Percentiles rank a stretch among this genome's conserved stretches.
These are phyloP conservation scores for Phoxinus phoxinus DNA, from an alignment of 2,113 vertebrate genomes.

Conservation along the genomic window DNA sequence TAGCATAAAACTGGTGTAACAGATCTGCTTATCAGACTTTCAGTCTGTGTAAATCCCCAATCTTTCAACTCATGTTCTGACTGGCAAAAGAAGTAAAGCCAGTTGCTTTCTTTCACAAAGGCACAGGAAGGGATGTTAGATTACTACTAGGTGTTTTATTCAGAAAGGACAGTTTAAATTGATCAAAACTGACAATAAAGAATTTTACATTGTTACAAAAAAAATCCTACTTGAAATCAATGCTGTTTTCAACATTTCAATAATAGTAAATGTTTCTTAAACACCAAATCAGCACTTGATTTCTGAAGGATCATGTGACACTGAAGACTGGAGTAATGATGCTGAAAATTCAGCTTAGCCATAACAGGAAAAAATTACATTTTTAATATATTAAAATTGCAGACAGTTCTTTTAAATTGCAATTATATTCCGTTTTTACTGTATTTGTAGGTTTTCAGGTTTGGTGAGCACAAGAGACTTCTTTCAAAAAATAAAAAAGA, in stretches of 20 bases:
- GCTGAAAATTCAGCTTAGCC: neutral
- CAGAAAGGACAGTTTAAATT: too few relatives aligned
- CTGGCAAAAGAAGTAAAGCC: neutral
- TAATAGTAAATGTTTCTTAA: too few relatives aligned
- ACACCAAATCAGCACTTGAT: neutral
- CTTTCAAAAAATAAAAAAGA: neutral
- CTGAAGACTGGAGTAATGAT: neutral
- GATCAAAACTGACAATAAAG: too few relatives aligned
- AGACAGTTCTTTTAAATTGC: neutral
- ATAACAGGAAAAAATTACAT: too few relatives aligned
- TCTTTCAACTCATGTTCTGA: neutral
- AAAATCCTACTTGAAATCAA: too few relatives aligned
- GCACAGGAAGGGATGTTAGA: neutral
- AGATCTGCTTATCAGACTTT: neutral
- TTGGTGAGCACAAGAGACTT: neutral
- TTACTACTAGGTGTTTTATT: too few relatives aligned
- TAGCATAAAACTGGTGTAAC: neutral
- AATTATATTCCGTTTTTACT: neutral
- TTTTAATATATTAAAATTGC: too few relatives aligned
- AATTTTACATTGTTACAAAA: too few relatives aligned
- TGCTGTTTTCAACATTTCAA: too few relatives aligned
- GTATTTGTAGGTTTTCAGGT: neutral
- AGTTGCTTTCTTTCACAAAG: neutral
- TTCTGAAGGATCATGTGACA: neutral
- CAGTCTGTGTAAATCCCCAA: neutral